phyloP scores from a whole-genome alignment of 1,140 invertebrate species.

The Pseudomyrmex cubaensis region DNA sequence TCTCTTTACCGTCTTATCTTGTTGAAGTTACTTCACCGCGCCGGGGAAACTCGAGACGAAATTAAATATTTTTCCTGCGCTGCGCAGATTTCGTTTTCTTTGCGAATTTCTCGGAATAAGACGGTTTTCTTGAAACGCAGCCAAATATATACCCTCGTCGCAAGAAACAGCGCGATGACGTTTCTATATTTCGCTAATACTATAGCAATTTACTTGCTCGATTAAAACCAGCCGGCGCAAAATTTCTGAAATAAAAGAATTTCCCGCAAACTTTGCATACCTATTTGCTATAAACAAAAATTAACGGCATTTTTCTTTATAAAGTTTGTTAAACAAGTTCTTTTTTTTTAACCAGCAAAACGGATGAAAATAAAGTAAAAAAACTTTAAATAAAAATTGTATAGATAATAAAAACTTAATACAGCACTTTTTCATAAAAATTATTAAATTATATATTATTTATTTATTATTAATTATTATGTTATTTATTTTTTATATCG shows the following conservation, averaged over 20 bases:
- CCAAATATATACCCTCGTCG: neutral
- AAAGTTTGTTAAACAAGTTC: neutral
- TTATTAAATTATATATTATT: no score
- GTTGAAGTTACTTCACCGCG: constrained; percentile 29
- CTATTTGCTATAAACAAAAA: neutral
- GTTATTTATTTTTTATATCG: no score
- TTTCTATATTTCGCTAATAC: constrained; percentile 25
- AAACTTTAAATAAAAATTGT: no score
- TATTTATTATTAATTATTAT: no score
- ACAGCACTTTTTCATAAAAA: no score
- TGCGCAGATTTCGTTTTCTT: constrained; percentile 47
- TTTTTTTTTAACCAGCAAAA: no score
- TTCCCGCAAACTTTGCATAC: constrained; percentile 6
- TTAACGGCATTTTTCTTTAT: neutral
- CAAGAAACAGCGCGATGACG: constrained; percentile 6
- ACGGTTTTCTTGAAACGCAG: constrained; percentile 12
- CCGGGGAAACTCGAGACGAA: constrained; percentile 4
- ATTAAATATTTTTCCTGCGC: constrained; percentile 51
- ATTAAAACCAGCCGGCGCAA: constrained; percentile 26
- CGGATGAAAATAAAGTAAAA: no score
- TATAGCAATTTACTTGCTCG: neutral
- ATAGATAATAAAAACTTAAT: no score
- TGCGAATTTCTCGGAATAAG: neutral
- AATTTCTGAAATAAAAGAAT: constrained; percentile 23
- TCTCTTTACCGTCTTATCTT: constrained; percentile 33